Conservation (phyloP, 2,797 vertebrate genomes). For the Clamator glandarius region DNA sequence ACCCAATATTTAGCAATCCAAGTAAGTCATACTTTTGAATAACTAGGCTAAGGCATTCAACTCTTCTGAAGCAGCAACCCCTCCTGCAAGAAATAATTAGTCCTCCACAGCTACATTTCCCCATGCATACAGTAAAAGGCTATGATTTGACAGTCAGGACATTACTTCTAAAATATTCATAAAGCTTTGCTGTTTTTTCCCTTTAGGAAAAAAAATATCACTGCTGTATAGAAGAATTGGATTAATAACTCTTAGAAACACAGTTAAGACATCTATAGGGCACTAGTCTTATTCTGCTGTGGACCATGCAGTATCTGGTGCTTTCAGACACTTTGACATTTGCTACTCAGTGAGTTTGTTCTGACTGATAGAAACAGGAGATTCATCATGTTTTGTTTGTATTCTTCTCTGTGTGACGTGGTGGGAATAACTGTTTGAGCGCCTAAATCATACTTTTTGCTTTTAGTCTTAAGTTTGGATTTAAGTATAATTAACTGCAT, state of each 20-base stretch:
- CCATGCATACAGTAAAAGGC: background rate
- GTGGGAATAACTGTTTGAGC: background rate
- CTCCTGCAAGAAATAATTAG: background rate
- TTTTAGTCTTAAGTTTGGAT: background rate
- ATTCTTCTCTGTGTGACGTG: background rate
- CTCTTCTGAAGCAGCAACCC: background rate
- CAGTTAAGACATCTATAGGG: background rate
- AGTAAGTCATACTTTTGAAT: background rate
- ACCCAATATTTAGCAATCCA: background rate
- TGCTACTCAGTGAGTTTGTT: background rate
- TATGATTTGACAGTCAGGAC: background rate
- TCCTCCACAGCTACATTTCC: background rate
- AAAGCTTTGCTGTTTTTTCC: background rate
- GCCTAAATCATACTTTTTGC: background rate
- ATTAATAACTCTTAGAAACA: background rate
- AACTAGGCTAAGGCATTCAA: background rate
- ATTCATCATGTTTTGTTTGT: background rate
- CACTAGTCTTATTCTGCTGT: background rate
- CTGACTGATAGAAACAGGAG: background rate
- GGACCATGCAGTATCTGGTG: background rate
- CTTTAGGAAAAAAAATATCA: background rate
- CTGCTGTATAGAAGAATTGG: background rate
- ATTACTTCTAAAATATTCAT: background rate
- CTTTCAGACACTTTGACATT: background rate
- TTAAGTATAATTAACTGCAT: constrained; percentile 11